These are phyloP conservation scores for Acromyrmex echinatior DNA, from an alignment of 1,140 invertebrate species.

Conservation along the genomic window DNA sequence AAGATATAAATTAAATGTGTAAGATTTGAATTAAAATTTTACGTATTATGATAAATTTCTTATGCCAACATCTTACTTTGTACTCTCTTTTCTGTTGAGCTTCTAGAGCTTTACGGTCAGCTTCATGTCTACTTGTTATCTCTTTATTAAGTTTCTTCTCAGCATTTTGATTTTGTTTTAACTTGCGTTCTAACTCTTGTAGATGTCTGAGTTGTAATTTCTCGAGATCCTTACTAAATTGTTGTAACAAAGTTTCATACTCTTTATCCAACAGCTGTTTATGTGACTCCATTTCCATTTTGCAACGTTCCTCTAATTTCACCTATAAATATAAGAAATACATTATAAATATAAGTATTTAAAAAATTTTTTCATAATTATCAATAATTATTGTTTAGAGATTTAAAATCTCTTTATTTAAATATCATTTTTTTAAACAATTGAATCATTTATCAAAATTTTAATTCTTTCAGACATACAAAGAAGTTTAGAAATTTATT, in stretches of 20 bases:
- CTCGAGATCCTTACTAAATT: slow-evolving; percentile 97
- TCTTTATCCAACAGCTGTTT: slow-evolving; percentile 98
- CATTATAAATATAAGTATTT: not conserved
- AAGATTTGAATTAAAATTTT: not conserved
- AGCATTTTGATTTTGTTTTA: slow-evolving; percentile 94
- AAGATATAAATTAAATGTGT: slow-evolving; percentile 17
- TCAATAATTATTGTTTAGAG: not conserved
- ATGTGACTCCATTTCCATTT: slow-evolving; percentile 98
- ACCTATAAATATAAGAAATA: slow-evolving; percentile 78
- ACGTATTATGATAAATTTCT: not conserved
- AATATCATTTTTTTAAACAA: not conserved
- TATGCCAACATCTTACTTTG: slow-evolving; percentile 88
- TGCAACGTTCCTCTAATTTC: slow-evolving; percentile 97
- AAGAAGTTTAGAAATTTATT: not conserved
- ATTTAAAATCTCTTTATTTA: not conserved
- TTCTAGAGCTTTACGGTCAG: slow-evolving; percentile 95
- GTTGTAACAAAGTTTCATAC: slow-evolving; percentile 96
- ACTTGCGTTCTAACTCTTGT: slow-evolving; percentile 95
- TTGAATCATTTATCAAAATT: not conserved
- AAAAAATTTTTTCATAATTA: not conserved
- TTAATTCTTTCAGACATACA: not conserved
- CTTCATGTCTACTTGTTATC: slow-evolving; percentile 95
- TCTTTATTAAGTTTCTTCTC: slow-evolving; percentile 98
- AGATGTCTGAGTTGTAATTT: slow-evolving; percentile 95
- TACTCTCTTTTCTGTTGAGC: slow-evolving; percentile 98